Evolutionary conservation across 2,888 invertebrate species (phyloP).

Genomic region (Drosophila fulvimacula): DNA sequence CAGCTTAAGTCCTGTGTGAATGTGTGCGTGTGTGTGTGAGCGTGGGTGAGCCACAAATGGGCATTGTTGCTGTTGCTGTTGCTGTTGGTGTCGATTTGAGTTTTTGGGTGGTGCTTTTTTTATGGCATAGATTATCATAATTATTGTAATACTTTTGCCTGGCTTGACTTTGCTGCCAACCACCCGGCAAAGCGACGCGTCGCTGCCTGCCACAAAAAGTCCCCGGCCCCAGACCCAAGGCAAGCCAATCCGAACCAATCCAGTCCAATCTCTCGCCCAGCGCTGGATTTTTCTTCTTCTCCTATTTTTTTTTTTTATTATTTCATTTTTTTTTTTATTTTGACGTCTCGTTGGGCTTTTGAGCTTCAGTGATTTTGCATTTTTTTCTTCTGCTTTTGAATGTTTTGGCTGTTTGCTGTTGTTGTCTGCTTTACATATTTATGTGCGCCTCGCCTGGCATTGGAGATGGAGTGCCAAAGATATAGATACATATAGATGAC

Average conservation of each 20-base stretch:
- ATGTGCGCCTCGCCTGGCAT: constrained; percentile 58
- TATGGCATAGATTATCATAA: constrained; percentile 81
- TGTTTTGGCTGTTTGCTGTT: constrained; percentile 18
- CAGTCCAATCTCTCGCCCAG: constrained; percentile 31
- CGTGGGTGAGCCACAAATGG: constrained; percentile 63
- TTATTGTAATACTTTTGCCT: constrained; percentile 80
- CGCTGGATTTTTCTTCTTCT: constrained; percentile 5
- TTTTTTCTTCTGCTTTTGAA: constrained; percentile 35
- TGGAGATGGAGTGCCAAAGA: constrained; percentile 51
- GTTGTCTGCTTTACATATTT: constrained; percentile 63
- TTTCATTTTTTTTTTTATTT: constrained; percentile 7
- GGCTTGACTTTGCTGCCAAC: constrained; percentile 66
- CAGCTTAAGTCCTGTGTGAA: constrained; percentile 25
- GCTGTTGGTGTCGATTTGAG: constrained; percentile 58
- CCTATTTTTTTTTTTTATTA: background rate
- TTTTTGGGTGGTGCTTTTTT: constrained; percentile 60
- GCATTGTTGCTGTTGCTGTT: constrained; percentile 36
- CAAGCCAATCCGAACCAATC: constrained; percentile 34
- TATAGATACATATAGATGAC: constrained; percentile 60
- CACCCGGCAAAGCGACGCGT: constrained; percentile 52
- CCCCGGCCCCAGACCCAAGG: constrained; percentile 5
- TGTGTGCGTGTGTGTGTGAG: constrained; percentile 30
- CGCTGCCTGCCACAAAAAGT: constrained; percentile 14
- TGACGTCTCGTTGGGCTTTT: constrained; percentile 66
- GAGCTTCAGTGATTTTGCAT: constrained; percentile 77